Evolutionary conservation across 2,888 invertebrate species (phyloP).

Genomic region (Meliscaeva auricollis): DNA sequence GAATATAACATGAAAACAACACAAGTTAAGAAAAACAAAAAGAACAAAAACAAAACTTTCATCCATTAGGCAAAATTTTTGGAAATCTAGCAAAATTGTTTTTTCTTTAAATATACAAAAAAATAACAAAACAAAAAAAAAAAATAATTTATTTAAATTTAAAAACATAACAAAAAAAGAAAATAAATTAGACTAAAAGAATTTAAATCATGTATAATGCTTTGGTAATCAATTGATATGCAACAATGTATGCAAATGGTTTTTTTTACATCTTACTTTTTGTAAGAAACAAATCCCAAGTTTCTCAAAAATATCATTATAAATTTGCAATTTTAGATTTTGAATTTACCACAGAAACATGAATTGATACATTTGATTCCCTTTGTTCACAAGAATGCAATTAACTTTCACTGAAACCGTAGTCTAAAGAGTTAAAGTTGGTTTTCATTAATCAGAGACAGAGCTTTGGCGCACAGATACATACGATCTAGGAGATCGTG

Average conservation of each 20-base stretch:
- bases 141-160: slow-evolving; percentile 21
- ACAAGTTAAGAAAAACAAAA: slow-evolving; percentile 34
- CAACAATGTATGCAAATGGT: neutral
- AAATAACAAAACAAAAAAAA: slow-evolving; percentile 23
- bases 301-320: no score
- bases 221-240: slow-evolving; percentile 27
- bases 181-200: slow-evolving; percentile 30
- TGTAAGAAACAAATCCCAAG: no score
- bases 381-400: no score
- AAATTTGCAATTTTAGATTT: no score
- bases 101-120: slow-evolving; percentile 21
- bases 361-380: no score
- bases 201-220: slow-evolving; percentile 8
- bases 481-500: no score
- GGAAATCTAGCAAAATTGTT: slow-evolving; percentile 65
- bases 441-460: no score
- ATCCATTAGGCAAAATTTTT: slow-evolving; percentile 69
- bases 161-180: slow-evolving; percentile 12
- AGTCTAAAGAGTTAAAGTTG: no score
- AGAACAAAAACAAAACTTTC: slow-evolving; percentile 19
- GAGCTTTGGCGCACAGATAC: no score
- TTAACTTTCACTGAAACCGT: no score
- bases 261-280: no score
- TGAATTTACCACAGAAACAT: no score
- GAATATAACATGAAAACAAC: slow-evolving; percentile 67